phyloP scores from a whole-genome alignment of 2,888 invertebrate species.

The Eupithecia vulgata region DNA sequence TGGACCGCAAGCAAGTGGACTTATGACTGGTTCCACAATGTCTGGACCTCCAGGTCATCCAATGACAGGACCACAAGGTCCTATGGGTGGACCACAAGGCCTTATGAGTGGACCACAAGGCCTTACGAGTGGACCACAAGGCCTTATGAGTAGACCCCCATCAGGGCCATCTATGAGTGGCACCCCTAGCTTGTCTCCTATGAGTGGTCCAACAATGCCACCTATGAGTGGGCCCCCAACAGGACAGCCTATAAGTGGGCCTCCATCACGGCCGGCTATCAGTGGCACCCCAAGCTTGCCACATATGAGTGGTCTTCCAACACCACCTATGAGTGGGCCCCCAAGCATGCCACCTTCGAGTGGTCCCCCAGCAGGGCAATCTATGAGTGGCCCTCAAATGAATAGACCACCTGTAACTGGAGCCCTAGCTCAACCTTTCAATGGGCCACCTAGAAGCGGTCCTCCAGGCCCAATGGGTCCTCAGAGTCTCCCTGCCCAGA shows the following conservation, averaged over 20 bases:
- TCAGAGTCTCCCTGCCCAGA: conserved; percentile 46
- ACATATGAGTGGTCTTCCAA: conserved; percentile 37
- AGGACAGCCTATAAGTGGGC: conserved; percentile 16
- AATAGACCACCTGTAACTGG: conserved; percentile 39
- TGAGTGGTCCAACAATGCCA: conserved; percentile 19
- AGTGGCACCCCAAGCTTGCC: conserved; percentile 32
- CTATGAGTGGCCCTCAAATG: conserved; percentile 34
- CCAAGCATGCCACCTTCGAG: conserved; percentile 37
- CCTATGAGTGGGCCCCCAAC: conserved; percentile 28
- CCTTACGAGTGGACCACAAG: conserved; percentile 8
- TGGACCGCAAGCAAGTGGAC: conserved; percentile 23
- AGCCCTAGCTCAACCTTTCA: conserved; percentile 43
- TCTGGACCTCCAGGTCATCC: conserved; percentile 4
- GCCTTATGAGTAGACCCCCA: background rate
- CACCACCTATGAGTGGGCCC: conserved; percentile 30
- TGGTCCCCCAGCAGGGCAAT: conserved; percentile 36
- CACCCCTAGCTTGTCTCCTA: conserved; percentile 6
- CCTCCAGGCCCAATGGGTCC: conserved; percentile 47
- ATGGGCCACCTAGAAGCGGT: conserved; percentile 57
- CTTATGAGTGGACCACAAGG: conserved; percentile 2
- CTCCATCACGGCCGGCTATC: conserved; percentile 17
- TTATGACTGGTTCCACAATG: background rate
- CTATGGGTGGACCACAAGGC: conserved; percentile 3
- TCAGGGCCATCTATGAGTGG: background rate
- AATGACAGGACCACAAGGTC: conserved; percentile 14